Percentiles rank a stretch among this genome's conserved stretches.
Evolutionary conservation across 64 coral and sea anemone genomes (phyloP).

Genomic region (Montipora sp.): DNA sequence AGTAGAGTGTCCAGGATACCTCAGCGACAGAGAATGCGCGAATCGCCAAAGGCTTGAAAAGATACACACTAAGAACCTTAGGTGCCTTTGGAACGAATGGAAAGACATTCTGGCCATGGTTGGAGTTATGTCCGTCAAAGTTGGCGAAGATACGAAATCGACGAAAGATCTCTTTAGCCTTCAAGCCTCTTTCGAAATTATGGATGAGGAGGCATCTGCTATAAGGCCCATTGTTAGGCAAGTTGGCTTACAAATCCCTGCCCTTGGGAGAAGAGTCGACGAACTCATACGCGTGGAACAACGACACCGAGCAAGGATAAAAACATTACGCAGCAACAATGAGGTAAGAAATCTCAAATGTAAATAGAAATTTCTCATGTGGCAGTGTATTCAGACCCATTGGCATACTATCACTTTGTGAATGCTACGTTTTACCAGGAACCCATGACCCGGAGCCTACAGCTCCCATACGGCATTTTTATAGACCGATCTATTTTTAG

Average conservation of each 20-base stretch:
- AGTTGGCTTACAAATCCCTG: not conserved
- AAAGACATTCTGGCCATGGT: not conserved
- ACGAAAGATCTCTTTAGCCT: not conserved
- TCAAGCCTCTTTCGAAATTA: not conserved
- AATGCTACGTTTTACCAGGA: too few relatives aligned
- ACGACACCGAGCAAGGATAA: conserved; percentile 4
- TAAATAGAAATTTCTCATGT: not conserved
- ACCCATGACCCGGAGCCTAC: too few relatives aligned
- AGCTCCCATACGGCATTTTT: too few relatives aligned
- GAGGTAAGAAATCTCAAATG: not conserved
- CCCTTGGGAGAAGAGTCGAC: conserved; percentile 11
- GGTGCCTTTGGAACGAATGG: not conserved
- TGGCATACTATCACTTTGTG: too few relatives aligned
- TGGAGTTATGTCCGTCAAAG: not conserved
- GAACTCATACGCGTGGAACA: conserved; percentile 36
- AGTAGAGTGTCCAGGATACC: conserved; percentile 15
- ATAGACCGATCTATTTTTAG: too few relatives aligned
- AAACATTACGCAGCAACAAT: not conserved
- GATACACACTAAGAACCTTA: not conserved
- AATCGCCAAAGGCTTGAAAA: not conserved
- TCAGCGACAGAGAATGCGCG: not conserved
- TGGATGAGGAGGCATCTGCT: conserved; percentile 8
- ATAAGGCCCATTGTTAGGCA: not conserved
- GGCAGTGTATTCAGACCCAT: too few relatives aligned
- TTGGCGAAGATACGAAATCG: not conserved